Evolutionary conservation across 2,797 vertebrate species (phyloP), one percentile per base, ranked within the genome.

Genomic region (Sciurus vulgaris): DNA sequence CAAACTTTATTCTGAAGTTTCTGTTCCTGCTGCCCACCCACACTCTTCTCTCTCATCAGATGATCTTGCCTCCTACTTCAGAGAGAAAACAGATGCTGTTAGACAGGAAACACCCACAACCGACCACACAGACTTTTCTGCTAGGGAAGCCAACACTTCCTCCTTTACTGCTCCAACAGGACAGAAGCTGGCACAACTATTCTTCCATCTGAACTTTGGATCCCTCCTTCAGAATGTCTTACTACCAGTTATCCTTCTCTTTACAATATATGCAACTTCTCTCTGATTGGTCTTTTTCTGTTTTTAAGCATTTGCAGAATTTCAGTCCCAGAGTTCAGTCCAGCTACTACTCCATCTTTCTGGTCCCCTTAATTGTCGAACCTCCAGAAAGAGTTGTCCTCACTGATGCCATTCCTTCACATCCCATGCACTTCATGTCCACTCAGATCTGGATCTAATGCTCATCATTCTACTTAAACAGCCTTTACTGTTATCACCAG

Each of bases 21-120:
- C 79, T 49, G 20, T 38, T 65, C 47, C 59, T 51, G 20, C 15
- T 26, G 54, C 8, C 15, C 26, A n/a, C 24, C n/a, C 38, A 89
- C 59, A 84, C 33, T 70, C 17, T 69, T 73, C 83, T 47, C 30
- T 81, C 69, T 44, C 35, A 38, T 72, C 41, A 81, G 54, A 35
- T 6, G 18, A 26, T 91, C 38, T 72, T 49, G 22, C 47, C 51
- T 95, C 61, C 61, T 78, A 74, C 44, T 70, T 93, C 38, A 49
- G 4, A 91, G 87, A 76, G 13, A 85, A 67, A 89, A 63, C 28
- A 93, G 69, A 73, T 44, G 44, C 51, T 54, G 0, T 61, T 30
- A 79, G 41, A 89, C 17, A 96, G 88, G 28, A 93, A 92, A 78
- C 24, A 15, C 54, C 79, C 56, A 85, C 26, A 77, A 20, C 11